Conservation (phyloP, 1,140 invertebrate genomes). For the Cotesia chilonis region DNA sequence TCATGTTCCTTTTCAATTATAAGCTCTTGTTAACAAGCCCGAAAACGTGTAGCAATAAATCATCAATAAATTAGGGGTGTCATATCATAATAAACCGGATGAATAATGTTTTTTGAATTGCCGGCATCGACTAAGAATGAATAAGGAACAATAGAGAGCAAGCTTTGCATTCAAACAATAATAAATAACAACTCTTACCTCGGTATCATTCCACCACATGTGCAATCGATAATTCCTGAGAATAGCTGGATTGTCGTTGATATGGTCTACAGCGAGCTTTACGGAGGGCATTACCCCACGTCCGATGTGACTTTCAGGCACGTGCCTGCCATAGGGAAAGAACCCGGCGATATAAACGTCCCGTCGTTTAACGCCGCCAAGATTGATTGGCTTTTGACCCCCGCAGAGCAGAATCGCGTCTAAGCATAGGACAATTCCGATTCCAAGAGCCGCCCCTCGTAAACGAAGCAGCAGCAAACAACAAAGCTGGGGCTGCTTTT, state of each 20-base stretch:
- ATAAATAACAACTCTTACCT: conserved; percentile 71
- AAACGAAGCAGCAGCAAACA: conserved; percentile 38
- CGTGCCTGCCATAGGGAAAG: conserved; percentile 84
- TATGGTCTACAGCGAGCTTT: conserved; percentile 89
- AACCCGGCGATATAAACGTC: conserved; percentile 92
- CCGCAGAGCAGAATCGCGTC: conserved; percentile 47
- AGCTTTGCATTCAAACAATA: not conserved
- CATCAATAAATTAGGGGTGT: too few species aligned
- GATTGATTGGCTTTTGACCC: conserved; percentile 68
- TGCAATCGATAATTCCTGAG: conserved; percentile 87
- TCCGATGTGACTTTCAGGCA: conserved; percentile 73
- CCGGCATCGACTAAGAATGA: too few species aligned
- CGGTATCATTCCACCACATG: conserved; percentile 95
- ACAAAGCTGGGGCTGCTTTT: not conserved
- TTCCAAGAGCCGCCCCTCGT: conserved; percentile 34
- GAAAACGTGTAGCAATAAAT: too few species aligned
- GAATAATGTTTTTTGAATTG: too few species aligned
- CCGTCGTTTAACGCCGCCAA: conserved; percentile 65
- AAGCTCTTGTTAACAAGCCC: too few species aligned
- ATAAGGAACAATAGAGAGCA: not conserved
- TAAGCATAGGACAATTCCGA: conserved; percentile 48
- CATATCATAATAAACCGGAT: too few species aligned
- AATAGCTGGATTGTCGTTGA: conserved; percentile 87
- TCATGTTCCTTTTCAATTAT: too few species aligned
- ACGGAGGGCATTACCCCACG: conserved; percentile 93